phyloP scores from a whole-genome alignment of 2,888 invertebrate genomes.

The Mallateleia sp. region DNA sequence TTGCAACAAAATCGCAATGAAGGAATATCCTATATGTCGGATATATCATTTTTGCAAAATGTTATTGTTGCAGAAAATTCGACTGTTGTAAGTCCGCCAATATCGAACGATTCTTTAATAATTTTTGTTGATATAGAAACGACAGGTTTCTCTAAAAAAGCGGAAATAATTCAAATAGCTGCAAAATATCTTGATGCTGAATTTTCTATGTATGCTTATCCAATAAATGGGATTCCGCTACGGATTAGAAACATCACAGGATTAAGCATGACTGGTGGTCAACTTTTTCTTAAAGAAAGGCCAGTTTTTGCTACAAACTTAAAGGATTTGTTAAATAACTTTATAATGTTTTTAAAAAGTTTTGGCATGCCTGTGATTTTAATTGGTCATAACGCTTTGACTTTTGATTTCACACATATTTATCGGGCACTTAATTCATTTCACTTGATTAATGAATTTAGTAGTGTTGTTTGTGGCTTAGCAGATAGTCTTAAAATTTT shows the following conservation, averaged over 20 bases:
- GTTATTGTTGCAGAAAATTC: no score
- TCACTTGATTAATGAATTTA: conserved; percentile 25
- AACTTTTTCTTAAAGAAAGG: conserved; percentile 30
- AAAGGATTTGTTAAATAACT: background rate
- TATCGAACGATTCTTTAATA: background rate
- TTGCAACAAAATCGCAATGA: conserved; percentile 35
- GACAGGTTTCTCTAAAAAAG: conserved; percentile 34
- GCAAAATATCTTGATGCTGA: conserved; percentile 30
- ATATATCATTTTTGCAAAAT: conserved; percentile 44
- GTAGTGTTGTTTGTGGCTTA: conserved; percentile 14
- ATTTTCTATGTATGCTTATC: conserved; percentile 24
- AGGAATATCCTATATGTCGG: conserved; percentile 45
- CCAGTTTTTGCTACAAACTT: conserved; percentile 15
- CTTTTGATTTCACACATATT: conserved; percentile 39
- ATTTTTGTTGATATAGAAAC: conserved; percentile 47
- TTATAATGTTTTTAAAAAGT: conserved; percentile 24
- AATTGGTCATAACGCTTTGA: conserved; percentile 44
- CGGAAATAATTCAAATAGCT: conserved; percentile 55
- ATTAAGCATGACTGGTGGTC: conserved; percentile 28
- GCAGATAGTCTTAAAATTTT: conserved; percentile 36
- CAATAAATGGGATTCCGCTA: conserved; percentile 15
- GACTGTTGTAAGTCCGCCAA: background rate
- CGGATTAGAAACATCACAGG: conserved; percentile 12
- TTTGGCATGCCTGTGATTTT: conserved; percentile 29
- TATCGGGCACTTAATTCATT: conserved; percentile 4